Evolutionary conservation across 2,113 vertebrate genomes (phyloP).

Genomic region (Pelmatolapia mariae): DNA sequence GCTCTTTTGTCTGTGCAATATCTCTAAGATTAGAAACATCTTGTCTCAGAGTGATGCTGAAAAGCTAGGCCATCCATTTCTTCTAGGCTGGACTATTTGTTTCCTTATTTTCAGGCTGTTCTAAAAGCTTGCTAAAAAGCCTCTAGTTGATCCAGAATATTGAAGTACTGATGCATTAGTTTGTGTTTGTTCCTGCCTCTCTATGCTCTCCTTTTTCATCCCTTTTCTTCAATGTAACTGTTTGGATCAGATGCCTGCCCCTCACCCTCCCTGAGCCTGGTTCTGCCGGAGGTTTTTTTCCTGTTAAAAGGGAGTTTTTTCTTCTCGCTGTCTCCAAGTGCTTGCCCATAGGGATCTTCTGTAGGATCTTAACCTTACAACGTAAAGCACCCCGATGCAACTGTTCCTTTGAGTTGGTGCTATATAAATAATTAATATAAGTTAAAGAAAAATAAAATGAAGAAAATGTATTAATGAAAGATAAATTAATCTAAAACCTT

Average conservation of each 20-base stretch:
- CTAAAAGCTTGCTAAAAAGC: fast-evolving
- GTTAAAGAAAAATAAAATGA: background rate
- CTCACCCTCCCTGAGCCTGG: background rate
- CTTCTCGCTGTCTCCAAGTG: background rate
- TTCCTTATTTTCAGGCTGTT: background rate
- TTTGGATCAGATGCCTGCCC: background rate
- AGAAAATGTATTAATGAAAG: background rate
- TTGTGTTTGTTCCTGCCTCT: background rate
- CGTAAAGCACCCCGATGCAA: background rate
- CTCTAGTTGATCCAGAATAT: background rate
- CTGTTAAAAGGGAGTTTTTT: background rate
- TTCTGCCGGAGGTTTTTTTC: background rate
- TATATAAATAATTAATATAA: background rate
- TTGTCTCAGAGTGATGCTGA: background rate
- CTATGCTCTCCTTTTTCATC: background rate
- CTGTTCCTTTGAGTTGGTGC: background rate
- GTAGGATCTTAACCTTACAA: background rate
- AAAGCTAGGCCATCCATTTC: background rate
- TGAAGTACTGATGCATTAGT: background rate
- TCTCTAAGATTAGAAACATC: background rate
- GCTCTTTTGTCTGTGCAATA: background rate
- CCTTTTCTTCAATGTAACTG: background rate
- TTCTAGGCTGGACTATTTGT: background rate
- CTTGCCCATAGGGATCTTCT: background rate
- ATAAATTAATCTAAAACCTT: background rate